phyloP scores from a whole-genome alignment of 2,888 invertebrate species.

The Rotaria macrura region DNA sequence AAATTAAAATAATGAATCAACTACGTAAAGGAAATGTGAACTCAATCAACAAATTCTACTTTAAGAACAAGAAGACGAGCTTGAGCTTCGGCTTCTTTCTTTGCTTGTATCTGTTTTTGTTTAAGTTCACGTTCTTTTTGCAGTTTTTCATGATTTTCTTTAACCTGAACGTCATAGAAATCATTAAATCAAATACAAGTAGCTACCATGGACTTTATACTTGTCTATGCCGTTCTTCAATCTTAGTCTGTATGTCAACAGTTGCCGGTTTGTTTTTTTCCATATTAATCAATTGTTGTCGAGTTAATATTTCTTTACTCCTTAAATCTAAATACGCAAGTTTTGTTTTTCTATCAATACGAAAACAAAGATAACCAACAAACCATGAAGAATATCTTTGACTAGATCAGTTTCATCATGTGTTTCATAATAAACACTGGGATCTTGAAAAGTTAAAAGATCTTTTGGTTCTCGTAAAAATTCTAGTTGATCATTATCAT shows the following conservation, averaged over 20 bases:
- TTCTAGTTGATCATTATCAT: constrained; percentile 37
- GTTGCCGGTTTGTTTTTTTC: constrained; percentile 38
- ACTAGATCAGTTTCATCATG: constrained; percentile 42
- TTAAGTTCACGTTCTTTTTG: constrained; percentile 39
- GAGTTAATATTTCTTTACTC: constrained; percentile 42
- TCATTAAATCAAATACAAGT: neutral
- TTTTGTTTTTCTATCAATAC: too few relatives aligned
- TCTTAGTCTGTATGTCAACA: constrained; percentile 43
- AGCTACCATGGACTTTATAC: constrained; percentile 34
- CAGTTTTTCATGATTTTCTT: constrained; percentile 44
- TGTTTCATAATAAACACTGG: constrained; percentile 37
- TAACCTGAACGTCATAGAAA: constrained; percentile 38
- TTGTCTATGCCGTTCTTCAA: constrained; percentile 45
- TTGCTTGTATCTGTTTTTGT: constrained; percentile 38
- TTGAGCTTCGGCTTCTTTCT: constrained; percentile 41
- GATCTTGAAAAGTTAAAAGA: neutral
- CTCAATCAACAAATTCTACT: too few relatives aligned
- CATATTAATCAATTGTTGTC: constrained; percentile 41
- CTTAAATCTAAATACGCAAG: constrained; percentile 42
- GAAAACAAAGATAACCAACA: too few relatives aligned
- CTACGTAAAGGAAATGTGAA: neutral
- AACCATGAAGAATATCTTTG: constrained; percentile 39
- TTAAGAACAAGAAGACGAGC: constrained; percentile 43
- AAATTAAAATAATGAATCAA: neutral
- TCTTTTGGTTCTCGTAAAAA: constrained; percentile 43